These are phyloP conservation scores for Andrena cerasifolii DNA, from an alignment of 1,140 invertebrate species.

Conservation along the genomic window DNA sequence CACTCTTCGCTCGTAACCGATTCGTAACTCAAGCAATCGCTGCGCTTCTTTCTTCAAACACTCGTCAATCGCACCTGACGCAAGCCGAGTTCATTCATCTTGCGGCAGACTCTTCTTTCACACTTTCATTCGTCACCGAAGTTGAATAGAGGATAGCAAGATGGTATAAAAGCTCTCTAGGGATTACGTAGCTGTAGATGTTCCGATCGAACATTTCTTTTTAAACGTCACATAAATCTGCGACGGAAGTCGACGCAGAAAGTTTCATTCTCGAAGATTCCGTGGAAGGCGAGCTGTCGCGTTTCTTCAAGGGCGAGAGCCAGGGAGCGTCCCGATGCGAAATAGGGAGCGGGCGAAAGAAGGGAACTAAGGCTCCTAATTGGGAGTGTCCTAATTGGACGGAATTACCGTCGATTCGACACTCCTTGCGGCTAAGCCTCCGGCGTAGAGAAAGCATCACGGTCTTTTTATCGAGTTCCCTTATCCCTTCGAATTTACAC, in stretches of 20 bases:
- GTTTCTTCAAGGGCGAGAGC: conserved; percentile 6
- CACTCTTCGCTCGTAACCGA: no score
- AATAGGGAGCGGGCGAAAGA: conserved; percentile 52
- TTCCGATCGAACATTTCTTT: no score
- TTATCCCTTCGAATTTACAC: conserved; percentile 61
- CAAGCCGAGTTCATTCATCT: no score
- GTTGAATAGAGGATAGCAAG: no score
- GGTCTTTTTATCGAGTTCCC: conserved; percentile 64
- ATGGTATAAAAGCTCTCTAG: no score
- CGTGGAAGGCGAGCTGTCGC: conserved; percentile 43
- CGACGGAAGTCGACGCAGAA: background rate
- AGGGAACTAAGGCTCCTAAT: conserved; percentile 67
- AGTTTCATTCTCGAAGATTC: conserved; percentile 27
- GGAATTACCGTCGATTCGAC: conserved; percentile 65
- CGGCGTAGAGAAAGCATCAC: conserved; percentile 52
- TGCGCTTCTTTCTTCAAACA: no score
- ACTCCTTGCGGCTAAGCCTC: conserved; percentile 62
- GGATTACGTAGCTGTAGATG: no score
- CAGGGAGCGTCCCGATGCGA: background rate
- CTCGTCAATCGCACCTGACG: no score
- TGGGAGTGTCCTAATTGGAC: conserved; percentile 75
- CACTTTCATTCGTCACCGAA: no score
- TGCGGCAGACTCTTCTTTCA: no score
- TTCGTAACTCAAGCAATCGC: no score
- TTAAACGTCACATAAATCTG: no score